These are phyloP conservation scores for Neomorphus geoffroyi DNA, from an alignment of 2,797 vertebrate species.

Conservation along the genomic window DNA sequence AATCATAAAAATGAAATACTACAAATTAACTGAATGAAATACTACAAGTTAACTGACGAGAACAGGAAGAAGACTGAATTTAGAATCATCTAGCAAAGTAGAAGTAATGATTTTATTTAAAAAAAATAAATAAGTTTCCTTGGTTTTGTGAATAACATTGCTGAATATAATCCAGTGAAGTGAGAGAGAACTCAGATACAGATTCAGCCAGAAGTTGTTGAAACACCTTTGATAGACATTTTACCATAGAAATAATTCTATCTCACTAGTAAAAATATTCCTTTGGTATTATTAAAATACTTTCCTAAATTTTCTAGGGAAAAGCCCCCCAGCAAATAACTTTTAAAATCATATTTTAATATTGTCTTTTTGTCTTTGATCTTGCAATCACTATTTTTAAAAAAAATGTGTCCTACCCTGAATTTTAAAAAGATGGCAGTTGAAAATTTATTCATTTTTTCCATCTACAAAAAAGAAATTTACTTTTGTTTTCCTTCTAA, in stretches of 20 bases:
- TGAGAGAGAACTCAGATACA: neutral
- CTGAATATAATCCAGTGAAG: neutral
- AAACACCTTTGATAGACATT: neutral
- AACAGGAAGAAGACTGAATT: neutral
- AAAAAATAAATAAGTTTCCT: neutral
- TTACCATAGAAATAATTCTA: no score
- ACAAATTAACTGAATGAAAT: neutral
- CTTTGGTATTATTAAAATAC: neutral
- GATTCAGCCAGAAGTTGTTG: neutral
- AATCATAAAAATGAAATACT: neutral
- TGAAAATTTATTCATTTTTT: neutral
- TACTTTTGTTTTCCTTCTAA: neutral
- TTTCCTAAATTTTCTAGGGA: neutral
- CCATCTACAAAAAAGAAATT: neutral
- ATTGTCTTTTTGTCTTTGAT: neutral
- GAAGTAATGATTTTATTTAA: neutral
- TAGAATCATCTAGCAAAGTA: neutral
- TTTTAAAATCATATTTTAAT: neutral
- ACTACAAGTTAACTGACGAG: neutral
- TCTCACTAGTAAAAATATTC: neutral
- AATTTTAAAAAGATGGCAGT: neutral
- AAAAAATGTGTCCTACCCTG: neutral
- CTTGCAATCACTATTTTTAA: neutral
- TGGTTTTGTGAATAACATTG: neutral
- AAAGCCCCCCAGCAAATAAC: no score